Percentiles rank a stretch among this genome's conserved stretches.
phyloP scores from a whole-genome alignment of 2,113 vertebrate genomes.

The Oenanthe oenanthe region DNA sequence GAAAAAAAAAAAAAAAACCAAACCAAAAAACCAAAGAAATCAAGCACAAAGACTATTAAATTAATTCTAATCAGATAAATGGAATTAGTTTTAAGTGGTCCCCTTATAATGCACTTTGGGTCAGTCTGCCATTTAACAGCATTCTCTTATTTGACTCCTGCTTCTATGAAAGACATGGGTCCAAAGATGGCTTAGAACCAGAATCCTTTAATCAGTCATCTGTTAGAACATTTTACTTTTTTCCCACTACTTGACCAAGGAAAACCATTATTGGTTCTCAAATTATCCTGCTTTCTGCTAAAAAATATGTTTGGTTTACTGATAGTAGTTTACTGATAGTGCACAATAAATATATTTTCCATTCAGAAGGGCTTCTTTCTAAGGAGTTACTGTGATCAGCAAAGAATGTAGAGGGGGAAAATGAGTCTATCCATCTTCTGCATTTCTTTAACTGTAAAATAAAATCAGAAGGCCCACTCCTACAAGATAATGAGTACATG shows the following conservation, averaged over 20 bases:
- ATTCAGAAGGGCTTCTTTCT: background rate
- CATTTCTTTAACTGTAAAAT: background rate
- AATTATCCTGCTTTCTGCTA: background rate
- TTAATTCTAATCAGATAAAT: background rate
- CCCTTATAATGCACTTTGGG: background rate
- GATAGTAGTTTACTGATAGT: background rate
- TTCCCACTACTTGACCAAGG: accelerated
- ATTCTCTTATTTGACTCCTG: background rate
- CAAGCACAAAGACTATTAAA: background rate
- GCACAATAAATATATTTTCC: background rate
- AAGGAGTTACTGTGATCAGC: background rate
- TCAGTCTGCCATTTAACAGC: background rate
- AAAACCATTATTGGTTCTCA: background rate
- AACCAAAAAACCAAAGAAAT: background rate
- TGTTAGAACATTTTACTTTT: background rate
- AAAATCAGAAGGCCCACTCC: background rate
- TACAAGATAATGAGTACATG: background rate
- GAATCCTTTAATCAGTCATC: background rate
- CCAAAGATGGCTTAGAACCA: background rate
- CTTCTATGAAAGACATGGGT: background rate
- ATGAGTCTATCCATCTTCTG: background rate
- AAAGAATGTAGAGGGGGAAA: background rate
- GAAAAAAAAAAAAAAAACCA: background rate
- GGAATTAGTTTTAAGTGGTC: background rate
- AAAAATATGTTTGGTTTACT: background rate